Conservation (phyloP, 2,888 invertebrate species). For the Ditula angustiorana region DNA sequence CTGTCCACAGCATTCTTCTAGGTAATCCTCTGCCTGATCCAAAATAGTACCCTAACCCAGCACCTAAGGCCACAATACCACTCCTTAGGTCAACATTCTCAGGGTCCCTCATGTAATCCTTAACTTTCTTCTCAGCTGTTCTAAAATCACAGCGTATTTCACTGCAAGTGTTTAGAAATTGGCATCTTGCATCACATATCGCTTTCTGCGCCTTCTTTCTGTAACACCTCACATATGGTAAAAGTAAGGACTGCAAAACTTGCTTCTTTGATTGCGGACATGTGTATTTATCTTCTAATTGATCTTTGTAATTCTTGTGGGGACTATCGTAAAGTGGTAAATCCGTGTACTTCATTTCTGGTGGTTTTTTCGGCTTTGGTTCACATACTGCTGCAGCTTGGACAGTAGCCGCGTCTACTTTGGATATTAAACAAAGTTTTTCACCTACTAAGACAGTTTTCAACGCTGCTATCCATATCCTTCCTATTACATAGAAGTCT, state of each 20-base stretch:
- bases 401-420: not conserved
- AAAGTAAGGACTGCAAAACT: not conserved
- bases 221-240: not conserved
- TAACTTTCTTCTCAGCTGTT: not conserved
- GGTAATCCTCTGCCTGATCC: not conserved
- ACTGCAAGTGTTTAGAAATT: not conserved
- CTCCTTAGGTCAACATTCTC: not conserved
- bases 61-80: not conserved
- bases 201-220: not conserved
- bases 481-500: not conserved
- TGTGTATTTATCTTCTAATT: not conserved
- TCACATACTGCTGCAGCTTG: not conserved
- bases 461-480: slow-evolving; percentile 11
- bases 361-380: slow-evolving; percentile 6
- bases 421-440: not conserved
- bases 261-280: not conserved
- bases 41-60: not conserved
- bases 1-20: not conserved
- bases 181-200: not conserved
- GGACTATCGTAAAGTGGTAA: slow-evolving; percentile 21
- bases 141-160: not conserved
- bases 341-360: slow-evolving; percentile 23
- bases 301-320: slow-evolving; percentile 6
- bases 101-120: not conserved
- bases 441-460: slow-evolving; percentile 1